Conservation (phyloP, 2,113 vertebrate species). For the Orycteropus afer region DNA sequence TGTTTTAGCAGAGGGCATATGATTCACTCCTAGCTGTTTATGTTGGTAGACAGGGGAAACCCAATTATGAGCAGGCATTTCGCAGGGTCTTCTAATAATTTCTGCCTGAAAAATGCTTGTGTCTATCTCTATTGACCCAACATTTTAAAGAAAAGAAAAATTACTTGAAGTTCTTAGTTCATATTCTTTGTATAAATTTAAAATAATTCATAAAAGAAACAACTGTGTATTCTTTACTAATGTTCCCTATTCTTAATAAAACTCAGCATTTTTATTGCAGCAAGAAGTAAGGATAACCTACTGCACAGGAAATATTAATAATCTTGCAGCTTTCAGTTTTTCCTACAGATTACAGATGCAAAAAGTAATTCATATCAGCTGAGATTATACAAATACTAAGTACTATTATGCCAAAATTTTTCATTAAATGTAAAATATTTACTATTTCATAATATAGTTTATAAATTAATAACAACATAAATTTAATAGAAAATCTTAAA, state of each 20-base stretch:
- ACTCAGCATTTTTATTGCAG: not conserved
- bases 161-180: not conserved
- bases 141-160: not conserved
- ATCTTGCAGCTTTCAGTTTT: not conserved
- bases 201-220: not conserved
- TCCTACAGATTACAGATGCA: not conserved
- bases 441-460: not conserved
- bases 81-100: not conserved
- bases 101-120: not conserved
- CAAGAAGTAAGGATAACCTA: not conserved
- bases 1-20: not conserved
- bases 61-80: not conserved
- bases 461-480: not conserved
- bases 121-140: not conserved
- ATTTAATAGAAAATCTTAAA: not conserved
- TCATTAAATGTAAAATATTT: slow-evolving; percentile 7
- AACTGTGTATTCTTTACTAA: not conserved
- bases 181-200: not conserved
- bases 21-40: not conserved
- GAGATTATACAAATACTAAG: slow-evolving; percentile 4
- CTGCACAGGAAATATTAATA: not conserved
- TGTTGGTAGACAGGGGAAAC: not conserved
- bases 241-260: not conserved
- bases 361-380: not conserved
- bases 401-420: not conserved